Evolutionary conservation across 2,888 invertebrate genomes (phyloP).

Genomic region (Mimumesa dahlbomi): DNA sequence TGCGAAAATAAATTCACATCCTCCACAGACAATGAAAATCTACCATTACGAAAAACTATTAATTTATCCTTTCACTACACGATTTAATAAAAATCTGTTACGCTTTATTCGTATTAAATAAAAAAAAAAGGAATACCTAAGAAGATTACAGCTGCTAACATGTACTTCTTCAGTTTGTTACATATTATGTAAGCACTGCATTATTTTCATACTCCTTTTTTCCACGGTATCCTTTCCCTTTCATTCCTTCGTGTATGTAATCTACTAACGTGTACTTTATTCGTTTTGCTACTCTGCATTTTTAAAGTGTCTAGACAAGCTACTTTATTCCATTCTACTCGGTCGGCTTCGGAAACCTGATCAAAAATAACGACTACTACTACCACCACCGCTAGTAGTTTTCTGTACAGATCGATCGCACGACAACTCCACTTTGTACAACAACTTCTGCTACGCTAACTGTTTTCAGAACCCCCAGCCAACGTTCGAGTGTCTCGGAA

Average conservation of each 20-base stretch:
- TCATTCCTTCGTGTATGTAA: neutral
- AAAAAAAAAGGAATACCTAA: too few relatives aligned
- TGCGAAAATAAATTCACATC: too few relatives aligned
- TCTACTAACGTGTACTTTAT: neutral
- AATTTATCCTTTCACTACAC: too few relatives aligned
- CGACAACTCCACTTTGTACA: constrained; percentile 21
- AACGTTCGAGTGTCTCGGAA: too few relatives aligned
- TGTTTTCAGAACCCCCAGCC: too few relatives aligned
- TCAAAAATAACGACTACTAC: constrained; percentile 8
- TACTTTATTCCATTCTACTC: constrained; percentile 9
- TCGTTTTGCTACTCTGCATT: neutral
- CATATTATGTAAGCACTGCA: neutral
- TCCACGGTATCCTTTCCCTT: neutral
- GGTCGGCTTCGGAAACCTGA: constrained; percentile 1
- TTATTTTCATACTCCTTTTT: neutral
- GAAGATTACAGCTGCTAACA: too few relatives aligned
- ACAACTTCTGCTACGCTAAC: too few relatives aligned
- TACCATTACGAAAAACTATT: too few relatives aligned
- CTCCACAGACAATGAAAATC: too few relatives aligned
- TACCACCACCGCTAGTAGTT: constrained; percentile 14
- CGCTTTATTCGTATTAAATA: too few relatives aligned
- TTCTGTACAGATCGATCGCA: constrained; percentile 6
- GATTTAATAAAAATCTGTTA: too few relatives aligned
- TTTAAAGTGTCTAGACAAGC: neutral
- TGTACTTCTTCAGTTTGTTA: too few relatives aligned